Base-by-base conservation (phyloP, 2,888 invertebrate genomes). In the Gryllus longicercus region DNA sequence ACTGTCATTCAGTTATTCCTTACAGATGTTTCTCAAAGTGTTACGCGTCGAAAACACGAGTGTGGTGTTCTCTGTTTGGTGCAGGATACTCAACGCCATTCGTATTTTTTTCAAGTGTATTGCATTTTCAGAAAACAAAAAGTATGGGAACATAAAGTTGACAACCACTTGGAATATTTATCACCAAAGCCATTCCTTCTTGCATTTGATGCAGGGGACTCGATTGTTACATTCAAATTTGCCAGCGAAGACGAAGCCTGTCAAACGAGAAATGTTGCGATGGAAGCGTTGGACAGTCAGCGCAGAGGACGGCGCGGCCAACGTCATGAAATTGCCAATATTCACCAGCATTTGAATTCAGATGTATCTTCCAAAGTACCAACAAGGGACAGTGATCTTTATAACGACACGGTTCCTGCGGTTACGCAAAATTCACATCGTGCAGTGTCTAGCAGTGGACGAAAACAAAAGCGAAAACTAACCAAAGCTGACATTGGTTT, bases 61-160 rank as follows among this genome's bases (percentile, higher is more conserved):
- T 93, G 95, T 77, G 97, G 98, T 51, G 94, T 97, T 0, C 91
- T 96, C 51, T 96, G 97, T 86, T 93, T 98, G 83, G 93, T 98
- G 82, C 96, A 96, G 87, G 98, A 98, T 88, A 96, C 94, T 86
- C 90, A 90, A 79, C 93, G 93, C 84, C 91, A 95, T 82, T 97
- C 97, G 21, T 98, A 96, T 86, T 98, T 95, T 88, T 93, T 98
- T 86, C 91, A 97, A 79, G 90, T 98, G 80, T 97, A 93, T 87
- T 97, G 97, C 85, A 89, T 95, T 76, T 92, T 92, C 84, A 91
- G 93, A 83, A 93, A 92, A 85, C 88, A 90, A 77, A 90, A 95
- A 89, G 90, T 96, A 78, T 98, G 97, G 96, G 97, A 98, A 87
- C 98, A 98, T 86, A 97, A 98, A 88, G 91, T 98, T 78, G 98